phyloP scores from a whole-genome alignment of 2,797 vertebrate genomes.

The Florisuga fusca region DNA sequence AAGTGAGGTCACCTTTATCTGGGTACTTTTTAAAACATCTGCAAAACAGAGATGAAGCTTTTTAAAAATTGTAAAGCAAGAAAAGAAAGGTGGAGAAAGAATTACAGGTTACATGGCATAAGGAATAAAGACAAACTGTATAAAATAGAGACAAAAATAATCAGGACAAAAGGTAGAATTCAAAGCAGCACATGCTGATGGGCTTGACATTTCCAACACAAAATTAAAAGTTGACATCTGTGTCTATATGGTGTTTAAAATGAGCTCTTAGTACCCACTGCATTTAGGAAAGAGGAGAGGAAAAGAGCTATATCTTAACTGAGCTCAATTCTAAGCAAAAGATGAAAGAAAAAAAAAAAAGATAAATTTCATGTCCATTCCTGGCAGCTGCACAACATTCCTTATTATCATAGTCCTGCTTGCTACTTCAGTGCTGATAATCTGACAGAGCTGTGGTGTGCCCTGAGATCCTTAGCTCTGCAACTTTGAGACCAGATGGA shows the following conservation, averaged over 20 bases:
- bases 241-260: not conserved
- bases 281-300: not conserved
- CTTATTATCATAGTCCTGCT: not conserved
- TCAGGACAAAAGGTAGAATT: not conserved
- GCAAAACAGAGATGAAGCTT: not conserved
- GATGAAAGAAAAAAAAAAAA: not conserved
- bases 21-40: not conserved
- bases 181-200: not conserved
- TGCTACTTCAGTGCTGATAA: not conserved
- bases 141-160: not conserved
- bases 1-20: not conserved
- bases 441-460: not conserved
- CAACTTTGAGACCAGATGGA: not conserved
- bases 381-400: constrained; percentile 24
- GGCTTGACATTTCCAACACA: not conserved
- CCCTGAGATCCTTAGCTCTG: not conserved
- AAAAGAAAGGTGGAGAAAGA: not conserved
- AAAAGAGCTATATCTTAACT: not conserved
- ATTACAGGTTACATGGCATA: not conserved
- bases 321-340: not conserved
- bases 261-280: not conserved
- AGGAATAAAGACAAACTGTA: not conserved
- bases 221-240: not conserved
- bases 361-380: not conserved
- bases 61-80: not conserved